Evolutionary conservation across 2,888 invertebrate species (phyloP).

Genomic region (Xestobium rufovillosum): DNA sequence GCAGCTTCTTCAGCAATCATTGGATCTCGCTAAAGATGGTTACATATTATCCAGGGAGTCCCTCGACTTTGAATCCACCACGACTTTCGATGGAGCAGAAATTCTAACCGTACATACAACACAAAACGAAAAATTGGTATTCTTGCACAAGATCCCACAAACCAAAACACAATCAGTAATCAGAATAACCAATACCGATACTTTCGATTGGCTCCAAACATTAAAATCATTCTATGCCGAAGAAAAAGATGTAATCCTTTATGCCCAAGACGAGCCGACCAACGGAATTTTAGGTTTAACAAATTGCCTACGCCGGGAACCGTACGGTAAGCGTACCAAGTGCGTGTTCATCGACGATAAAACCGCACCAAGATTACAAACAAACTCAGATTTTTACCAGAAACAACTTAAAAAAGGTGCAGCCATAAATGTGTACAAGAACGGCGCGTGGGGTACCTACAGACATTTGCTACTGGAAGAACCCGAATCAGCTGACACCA

Average conservation of each 20-base stretch:
- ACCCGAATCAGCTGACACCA: conserved; percentile 39
- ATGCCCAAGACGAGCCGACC: conserved; percentile 54
- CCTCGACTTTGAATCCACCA: conserved; percentile 43
- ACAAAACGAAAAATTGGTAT: conserved; percentile 47
- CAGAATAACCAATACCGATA: conserved; percentile 29
- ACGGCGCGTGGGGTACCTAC: conserved; percentile 58
- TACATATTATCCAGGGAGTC: conserved; percentile 56
- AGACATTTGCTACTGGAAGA: conserved; percentile 64
- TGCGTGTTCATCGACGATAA: conserved; percentile 52
- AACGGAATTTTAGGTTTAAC: conserved; percentile 71
- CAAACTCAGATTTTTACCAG: conserved; percentile 55
- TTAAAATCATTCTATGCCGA: conserved; percentile 37
- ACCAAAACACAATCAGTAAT: conserved; percentile 14
- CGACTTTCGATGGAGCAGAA: conserved; percentile 40
- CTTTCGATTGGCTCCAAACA: conserved; percentile 49
- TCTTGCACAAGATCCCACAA: conserved; percentile 46
- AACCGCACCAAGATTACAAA: conserved; percentile 58
- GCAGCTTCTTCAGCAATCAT: not conserved
- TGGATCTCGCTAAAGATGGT: conserved; percentile 38
- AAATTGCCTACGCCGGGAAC: conserved; percentile 60
- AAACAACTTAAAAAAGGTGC: conserved; percentile 64
- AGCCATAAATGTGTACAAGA: conserved; percentile 66
- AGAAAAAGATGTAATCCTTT: conserved; percentile 51
- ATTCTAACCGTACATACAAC: conserved; percentile 47
- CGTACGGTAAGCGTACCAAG: conserved; percentile 41